phyloP scores from a whole-genome alignment of 2,888 invertebrate genomes.

The Aethes cnicana region DNA sequence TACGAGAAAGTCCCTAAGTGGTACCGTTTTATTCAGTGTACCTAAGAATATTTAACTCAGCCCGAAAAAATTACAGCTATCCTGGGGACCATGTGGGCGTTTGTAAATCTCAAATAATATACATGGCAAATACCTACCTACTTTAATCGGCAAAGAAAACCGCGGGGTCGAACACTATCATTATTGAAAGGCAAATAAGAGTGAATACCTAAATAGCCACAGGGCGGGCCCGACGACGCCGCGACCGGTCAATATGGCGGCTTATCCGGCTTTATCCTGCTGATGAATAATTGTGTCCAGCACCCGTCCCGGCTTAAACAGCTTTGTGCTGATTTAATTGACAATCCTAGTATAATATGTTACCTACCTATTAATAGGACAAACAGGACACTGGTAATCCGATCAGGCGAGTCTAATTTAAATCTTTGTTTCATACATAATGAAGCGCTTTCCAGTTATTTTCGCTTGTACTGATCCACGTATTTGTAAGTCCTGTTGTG shows the following conservation, averaged over 20 bases:
- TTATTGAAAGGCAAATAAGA: conserved; percentile 63
- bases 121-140: no score
- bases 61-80: no score
- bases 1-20: no score
- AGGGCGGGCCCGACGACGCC: conserved; percentile 42
- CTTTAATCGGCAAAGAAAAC: not conserved
- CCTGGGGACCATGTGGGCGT: no score
- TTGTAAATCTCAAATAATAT: no score
- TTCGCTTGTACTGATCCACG: no score
- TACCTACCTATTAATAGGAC: conserved; percentile 68
- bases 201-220: conserved; percentile 42
- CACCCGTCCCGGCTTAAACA: conserved; percentile 71
- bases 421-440: no score
- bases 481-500: no score
- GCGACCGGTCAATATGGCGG: conserved; percentile 68
- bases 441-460: conserved; percentile 18
- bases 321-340: conserved; percentile 78
- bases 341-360: conserved; percentile 72
- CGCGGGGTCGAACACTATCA: conserved; percentile 40
- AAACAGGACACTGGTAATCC: conserved; percentile 58
- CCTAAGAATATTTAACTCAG: no score
- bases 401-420: no score
- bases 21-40: no score
- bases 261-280: conserved; percentile 72
- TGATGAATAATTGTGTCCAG: conserved; percentile 79